Conservation (phyloP, 2,888 invertebrate genomes). For the Labia minor region DNA sequence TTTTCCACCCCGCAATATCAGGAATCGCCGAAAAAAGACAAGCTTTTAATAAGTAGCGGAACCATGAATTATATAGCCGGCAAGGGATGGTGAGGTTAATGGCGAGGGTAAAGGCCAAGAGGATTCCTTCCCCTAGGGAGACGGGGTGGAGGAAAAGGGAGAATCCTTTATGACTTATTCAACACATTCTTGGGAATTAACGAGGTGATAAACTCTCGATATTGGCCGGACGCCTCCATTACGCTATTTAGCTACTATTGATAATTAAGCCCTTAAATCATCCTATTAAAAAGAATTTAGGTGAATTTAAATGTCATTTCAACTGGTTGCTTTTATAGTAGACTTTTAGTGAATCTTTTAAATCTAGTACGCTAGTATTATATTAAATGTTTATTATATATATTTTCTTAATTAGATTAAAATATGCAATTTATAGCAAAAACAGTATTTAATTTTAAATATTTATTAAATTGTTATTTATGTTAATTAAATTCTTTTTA, state of each 20-base stretch:
- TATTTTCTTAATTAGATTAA: no score
- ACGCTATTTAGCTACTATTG: not conserved
- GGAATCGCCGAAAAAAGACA: not conserved
- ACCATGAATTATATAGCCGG: not conserved
- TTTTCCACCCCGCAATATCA: not conserved
- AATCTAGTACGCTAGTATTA: no score
- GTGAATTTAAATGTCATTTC: not conserved
- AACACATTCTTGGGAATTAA: conserved; percentile 13
- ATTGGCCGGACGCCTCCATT: not conserved
- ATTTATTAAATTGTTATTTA: no score
- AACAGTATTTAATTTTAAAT: no score
- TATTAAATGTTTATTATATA: no score
- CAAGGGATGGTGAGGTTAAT: not conserved
- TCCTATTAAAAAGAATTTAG: not conserved
- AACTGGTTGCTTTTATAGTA: not conserved
- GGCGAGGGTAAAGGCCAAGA: not conserved
- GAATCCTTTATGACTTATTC: not conserved
- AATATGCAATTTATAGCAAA: no score
- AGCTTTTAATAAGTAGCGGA: not conserved
- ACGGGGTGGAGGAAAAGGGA: not conserved
- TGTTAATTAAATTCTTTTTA: no score
- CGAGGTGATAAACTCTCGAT: not conserved
- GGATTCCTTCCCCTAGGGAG: no score
- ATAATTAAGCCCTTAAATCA: not conserved
- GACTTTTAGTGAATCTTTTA: not conserved